Conservation (phyloP, 2,113 vertebrate species). For the Petrocephalus zakoni region DNA sequence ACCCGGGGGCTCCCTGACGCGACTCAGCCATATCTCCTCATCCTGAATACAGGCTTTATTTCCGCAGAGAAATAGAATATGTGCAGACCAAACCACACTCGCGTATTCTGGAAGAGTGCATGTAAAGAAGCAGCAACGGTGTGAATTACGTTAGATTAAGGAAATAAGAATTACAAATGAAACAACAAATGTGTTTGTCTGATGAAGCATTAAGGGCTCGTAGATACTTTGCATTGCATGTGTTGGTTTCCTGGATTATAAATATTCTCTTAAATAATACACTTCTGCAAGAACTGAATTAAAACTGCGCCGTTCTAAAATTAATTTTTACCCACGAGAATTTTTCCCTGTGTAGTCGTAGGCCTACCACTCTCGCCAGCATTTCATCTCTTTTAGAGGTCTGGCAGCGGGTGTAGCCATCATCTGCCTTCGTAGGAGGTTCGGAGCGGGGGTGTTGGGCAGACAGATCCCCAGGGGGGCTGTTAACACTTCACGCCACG, state of each 20-base stretch:
- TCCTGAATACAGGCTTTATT: slow-evolving; percentile 5
- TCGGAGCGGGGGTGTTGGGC: slow-evolving; percentile 32
- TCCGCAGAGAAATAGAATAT: slow-evolving; percentile 15
- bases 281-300: neutral
- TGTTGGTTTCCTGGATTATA: neutral
- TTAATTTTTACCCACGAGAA: neutral
- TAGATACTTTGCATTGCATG: neutral
- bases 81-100: neutral
- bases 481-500: slow-evolving; percentile 71
- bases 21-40: slow-evolving; percentile 18
- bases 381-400: slow-evolving; percentile 62
- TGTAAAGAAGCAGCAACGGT: neutral
- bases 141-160: neutral
- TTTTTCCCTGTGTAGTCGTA: neutral
- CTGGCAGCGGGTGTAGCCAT: slow-evolving; percentile 47
- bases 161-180: neutral
- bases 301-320: neutral
- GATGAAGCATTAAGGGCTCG: neutral
- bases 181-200: neutral
- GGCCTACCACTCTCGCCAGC: neutral
- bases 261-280: neutral
- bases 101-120: neutral
- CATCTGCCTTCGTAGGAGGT: slow-evolving; percentile 63
- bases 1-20: neutral
- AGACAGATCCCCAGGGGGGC: slow-evolving; percentile 67